phyloP scores from a whole-genome alignment of 2,113 vertebrate species.

The Chlorodrepanis virens region DNA sequence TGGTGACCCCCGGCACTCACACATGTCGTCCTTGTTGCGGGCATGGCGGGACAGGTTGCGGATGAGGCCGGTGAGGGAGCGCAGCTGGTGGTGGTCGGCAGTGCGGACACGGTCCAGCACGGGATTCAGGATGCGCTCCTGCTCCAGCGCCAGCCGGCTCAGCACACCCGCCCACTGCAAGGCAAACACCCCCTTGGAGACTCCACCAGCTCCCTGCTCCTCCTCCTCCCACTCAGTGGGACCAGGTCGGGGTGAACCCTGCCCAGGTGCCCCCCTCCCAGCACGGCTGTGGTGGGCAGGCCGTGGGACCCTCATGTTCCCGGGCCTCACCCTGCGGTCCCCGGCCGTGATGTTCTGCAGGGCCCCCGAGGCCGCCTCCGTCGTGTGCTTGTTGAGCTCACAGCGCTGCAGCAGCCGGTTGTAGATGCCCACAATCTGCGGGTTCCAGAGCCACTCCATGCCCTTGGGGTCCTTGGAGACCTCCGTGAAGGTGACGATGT shows the following conservation, averaged over 20 bases:
- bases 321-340: conserved; percentile 79
- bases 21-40: conserved; percentile 87
- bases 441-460: conserved; percentile 96
- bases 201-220: accelerated
- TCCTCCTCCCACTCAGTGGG: accelerated
- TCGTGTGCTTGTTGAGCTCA: conserved; percentile 78
- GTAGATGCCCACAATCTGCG: conserved; percentile 85
- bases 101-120: conserved; percentile 87
- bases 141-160: conserved; percentile 86
- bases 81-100: conserved; percentile 82
- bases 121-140: conserved; percentile 88
- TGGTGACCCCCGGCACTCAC: conserved; percentile 67
- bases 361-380: conserved; percentile 86
- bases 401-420: conserved; percentile 85
- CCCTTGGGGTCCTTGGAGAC: conserved; percentile 87
- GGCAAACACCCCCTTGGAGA: neutral
- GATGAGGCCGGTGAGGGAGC: conserved; percentile 88
- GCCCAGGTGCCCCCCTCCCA: neutral
- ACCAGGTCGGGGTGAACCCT: accelerated
- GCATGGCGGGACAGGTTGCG: conserved; percentile 88
- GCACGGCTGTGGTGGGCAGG: accelerated
- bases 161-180: conserved; percentile 87
- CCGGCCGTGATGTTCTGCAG: conserved; percentile 94
- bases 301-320: accelerated
- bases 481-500: conserved; percentile 84